Percentiles rank a stretch among this genome's conserved stretches.
phyloP scores from a whole-genome alignment of 2,797 vertebrate genomes.

The Alfaro cultratus region DNA sequence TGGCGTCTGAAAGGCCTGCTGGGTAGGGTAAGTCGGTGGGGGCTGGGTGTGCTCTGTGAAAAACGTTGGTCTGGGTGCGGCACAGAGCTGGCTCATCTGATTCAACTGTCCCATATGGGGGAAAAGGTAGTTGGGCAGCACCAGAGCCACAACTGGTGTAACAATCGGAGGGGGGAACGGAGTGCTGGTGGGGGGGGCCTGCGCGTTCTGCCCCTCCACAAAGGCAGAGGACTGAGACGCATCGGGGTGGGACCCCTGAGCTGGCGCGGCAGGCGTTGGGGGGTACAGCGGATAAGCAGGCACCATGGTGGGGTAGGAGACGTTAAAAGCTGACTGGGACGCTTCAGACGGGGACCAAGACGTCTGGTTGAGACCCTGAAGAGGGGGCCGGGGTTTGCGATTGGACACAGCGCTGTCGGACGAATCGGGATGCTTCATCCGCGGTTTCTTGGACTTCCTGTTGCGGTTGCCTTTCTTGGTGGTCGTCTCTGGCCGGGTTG shows the following conservation, averaged over 20 bases:
- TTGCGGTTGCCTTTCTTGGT: slow-evolving; percentile 86
- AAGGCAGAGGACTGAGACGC: slow-evolving; percentile 72
- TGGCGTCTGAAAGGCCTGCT: slow-evolving; percentile 66
- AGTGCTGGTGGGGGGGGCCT: slow-evolving; percentile 71
- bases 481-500: slow-evolving; percentile 73
- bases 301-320: slow-evolving; percentile 85
- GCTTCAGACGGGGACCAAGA: slow-evolving; percentile 91
- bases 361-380: slow-evolving; percentile 87
- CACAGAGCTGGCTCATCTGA: slow-evolving; percentile 69
- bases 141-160: slow-evolving; percentile 87
- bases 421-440: slow-evolving; percentile 87
- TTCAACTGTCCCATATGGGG: slow-evolving; percentile 75
- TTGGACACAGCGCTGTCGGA: slow-evolving; percentile 88
- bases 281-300: slow-evolving; percentile 88
- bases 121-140: slow-evolving; percentile 88
- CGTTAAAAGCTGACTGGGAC: slow-evolving; percentile 85
- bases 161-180: slow-evolving; percentile 83
- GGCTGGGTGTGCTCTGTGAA: slow-evolving; percentile 76
- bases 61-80: slow-evolving; percentile 72
- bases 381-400: slow-evolving; percentile 82
- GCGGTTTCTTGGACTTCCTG: slow-evolving; percentile 88
- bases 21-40: slow-evolving; percentile 66
- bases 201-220: slow-evolving; percentile 74
- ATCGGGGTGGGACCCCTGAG: slow-evolving; percentile 70
- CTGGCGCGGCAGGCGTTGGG: slow-evolving; percentile 62